Percentiles rank a stretch among this genome's conserved stretches.
Conservation (phyloP, 2,797 vertebrate species). For the Cyprinodon diabolis region DNA sequence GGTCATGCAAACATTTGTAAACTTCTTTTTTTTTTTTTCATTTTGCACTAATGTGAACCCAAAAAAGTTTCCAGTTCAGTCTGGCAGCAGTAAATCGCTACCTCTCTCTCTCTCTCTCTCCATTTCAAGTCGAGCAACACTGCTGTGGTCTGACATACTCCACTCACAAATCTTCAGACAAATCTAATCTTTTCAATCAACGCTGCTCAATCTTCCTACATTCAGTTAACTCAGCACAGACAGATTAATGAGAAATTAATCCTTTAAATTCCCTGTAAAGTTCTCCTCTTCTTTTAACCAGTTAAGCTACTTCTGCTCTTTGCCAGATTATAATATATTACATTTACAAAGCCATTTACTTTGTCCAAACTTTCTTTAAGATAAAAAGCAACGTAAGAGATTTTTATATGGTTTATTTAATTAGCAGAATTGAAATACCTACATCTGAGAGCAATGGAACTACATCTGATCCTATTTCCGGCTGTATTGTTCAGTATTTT, state of each 20-base stretch:
- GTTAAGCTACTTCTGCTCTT: slow-evolving; percentile 43
- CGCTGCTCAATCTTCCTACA: slow-evolving; percentile 43
- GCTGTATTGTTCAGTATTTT: not conserved
- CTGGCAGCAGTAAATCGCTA: slow-evolving; percentile 1
- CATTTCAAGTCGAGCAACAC: not conserved
- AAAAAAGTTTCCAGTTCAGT: slow-evolving; percentile 15
- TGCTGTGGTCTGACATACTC: slow-evolving; percentile 14
- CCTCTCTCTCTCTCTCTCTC: not conserved
- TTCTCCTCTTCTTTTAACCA: slow-evolving; percentile 43
- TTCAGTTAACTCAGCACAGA: slow-evolving; percentile 61
- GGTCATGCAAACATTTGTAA: not conserved
- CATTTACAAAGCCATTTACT: slow-evolving; percentile 41
- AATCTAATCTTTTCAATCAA: slow-evolving; percentile 61
- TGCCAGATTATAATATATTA: slow-evolving; percentile 27
- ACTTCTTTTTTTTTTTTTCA: slow-evolving; percentile 8
- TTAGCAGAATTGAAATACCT: not conserved
- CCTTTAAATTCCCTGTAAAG: slow-evolving; percentile 60
- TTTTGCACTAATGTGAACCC: not conserved
- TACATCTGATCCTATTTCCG: not conserved
- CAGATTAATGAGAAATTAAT: slow-evolving; percentile 71
- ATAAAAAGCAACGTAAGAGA: not conserved
- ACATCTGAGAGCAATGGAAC: not conserved
- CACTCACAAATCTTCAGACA: slow-evolving; percentile 31
- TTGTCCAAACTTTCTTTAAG: not conserved
- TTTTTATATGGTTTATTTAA: not conserved